phyloP scores from a whole-genome alignment of 2,888 invertebrate genomes.

The Andrena haemorrhoa region DNA sequence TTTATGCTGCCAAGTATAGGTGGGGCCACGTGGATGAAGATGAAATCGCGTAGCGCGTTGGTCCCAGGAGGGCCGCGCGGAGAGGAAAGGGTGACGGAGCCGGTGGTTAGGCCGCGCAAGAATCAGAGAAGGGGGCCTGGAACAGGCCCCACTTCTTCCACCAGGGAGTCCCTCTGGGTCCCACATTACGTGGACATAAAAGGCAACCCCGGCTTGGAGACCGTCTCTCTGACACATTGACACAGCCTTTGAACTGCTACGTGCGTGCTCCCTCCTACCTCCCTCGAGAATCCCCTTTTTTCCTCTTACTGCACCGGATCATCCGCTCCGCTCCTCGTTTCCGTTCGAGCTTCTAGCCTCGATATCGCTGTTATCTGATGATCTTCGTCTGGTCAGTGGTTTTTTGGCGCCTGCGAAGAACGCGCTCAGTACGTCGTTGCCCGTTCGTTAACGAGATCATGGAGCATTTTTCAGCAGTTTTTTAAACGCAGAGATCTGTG shows the following conservation, averaged over 20 bases:
- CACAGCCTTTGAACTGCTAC: conserved; percentile 68
- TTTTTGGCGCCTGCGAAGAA: neutral
- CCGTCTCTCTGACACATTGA: conserved; percentile 77
- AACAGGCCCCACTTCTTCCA: conserved; percentile 40
- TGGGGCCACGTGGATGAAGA: conserved; percentile 40
- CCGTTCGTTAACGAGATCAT: too few species aligned
- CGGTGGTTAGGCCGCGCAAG: conserved; percentile 19
- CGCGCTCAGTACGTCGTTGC: neutral
- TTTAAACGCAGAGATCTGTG: too few species aligned
- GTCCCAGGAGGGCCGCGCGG: conserved; percentile 30
- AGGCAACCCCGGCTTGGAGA: conserved; percentile 73
- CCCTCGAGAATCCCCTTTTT: conserved; percentile 40
- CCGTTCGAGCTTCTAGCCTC: conserved; percentile 38
- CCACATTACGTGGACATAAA: conserved; percentile 78
- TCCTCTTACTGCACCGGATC: conserved; percentile 14
- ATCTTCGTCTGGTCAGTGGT: conserved; percentile 15
- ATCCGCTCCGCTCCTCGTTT: conserved; percentile 41
- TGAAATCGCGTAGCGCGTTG: conserved; percentile 25
- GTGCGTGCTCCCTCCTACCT: conserved; percentile 20
- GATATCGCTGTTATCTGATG: conserved; percentile 45
- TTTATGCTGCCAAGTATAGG: conserved; percentile 29
- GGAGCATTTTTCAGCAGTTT: too few species aligned
- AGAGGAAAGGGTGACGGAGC: conserved; percentile 19
- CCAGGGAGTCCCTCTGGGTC: conserved; percentile 59
- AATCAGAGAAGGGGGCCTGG: conserved; percentile 9